Percentiles rank a stretch among this genome's conserved stretches.
Conservation (phyloP, 2,797 vertebrate genomes). For the Steatocranus sp. region DNA sequence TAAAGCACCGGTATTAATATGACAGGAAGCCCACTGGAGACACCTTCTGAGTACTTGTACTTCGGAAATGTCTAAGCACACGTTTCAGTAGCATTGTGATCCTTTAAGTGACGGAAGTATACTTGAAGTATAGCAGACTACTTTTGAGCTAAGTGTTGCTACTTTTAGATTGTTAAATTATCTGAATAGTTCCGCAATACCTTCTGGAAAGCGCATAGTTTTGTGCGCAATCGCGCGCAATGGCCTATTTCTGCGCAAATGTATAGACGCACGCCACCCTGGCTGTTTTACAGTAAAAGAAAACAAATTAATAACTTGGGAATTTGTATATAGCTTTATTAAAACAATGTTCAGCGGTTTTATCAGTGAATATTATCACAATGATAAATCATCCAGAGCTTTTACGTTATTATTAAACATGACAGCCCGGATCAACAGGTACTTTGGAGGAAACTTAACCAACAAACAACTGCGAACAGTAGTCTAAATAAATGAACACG, state of each 20-base stretch:
- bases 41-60: neutral
- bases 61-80: neutral
- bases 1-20: neutral
- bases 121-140: neutral
- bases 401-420: neutral
- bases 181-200: neutral
- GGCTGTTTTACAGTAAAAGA: neutral
- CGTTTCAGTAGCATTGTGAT: neutral
- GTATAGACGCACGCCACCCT: neutral
- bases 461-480: neutral
- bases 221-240: neutral
- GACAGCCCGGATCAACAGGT: slow-evolving; percentile 41
- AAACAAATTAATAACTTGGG: neutral
- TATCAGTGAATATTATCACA: neutral
- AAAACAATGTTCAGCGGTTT: neutral
- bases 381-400: neutral
- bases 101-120: neutral
- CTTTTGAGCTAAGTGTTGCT: neutral
- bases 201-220: neutral
- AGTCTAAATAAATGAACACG: neutral
- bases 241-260: slow-evolving; percentile 18
- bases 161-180: neutral
- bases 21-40: neutral
- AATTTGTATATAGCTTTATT: neutral
- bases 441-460: slow-evolving; percentile 8